These are phyloP conservation scores for Campylorhamphus procurvoides DNA, from an alignment of 2,113 vertebrate genomes.

Conservation along the genomic window DNA sequence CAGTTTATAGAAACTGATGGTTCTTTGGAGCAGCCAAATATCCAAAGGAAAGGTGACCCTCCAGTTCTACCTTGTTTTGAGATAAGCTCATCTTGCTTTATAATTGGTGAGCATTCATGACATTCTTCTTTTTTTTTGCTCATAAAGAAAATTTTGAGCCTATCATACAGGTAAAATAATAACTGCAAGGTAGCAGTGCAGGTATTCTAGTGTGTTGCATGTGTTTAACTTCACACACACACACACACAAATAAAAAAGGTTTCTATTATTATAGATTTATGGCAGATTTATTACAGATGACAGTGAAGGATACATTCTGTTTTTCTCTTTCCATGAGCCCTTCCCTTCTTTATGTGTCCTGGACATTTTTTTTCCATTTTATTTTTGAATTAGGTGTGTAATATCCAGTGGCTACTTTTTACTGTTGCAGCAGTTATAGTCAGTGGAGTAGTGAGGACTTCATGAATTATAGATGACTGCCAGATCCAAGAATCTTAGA, in stretches of 20 bases:
- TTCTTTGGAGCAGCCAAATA: neutral
- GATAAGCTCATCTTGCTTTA: neutral
- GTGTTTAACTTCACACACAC: neutral
- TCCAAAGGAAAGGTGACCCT: neutral
- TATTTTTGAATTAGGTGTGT: neutral
- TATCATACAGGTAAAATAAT: neutral
- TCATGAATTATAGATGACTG: neutral
- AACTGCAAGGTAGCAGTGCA: neutral
- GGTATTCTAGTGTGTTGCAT: neutral
- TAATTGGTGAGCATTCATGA: neutral
- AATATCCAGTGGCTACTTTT: neutral
- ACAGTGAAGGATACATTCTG: neutral
- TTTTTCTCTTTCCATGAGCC: neutral
- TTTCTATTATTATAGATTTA: neutral
- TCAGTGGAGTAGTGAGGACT: neutral
- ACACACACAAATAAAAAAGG: rapidly evolving
- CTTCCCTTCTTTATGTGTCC: neutral
- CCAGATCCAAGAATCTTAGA: neutral
- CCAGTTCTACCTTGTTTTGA: neutral
- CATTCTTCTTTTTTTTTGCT: neutral
- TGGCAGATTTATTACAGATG: neutral
- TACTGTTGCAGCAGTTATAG: neutral
- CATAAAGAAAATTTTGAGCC: neutral
- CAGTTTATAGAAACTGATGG: neutral
- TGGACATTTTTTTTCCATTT: neutral